Base-by-base conservation (phyloP, 1,140 invertebrate species). In the Drosophila miranda region DNA sequence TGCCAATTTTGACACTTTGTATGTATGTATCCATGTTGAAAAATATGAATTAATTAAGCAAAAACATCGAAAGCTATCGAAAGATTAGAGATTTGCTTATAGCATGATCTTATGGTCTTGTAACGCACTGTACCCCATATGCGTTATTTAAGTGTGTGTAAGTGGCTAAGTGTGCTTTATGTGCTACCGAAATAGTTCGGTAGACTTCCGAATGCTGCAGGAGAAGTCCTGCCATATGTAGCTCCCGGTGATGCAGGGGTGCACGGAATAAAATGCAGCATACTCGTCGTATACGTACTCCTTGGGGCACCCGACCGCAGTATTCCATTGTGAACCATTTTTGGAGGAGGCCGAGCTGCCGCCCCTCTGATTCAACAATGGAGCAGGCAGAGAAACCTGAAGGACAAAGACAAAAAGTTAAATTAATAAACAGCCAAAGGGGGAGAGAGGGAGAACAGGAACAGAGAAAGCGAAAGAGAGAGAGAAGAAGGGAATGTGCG, bases 391-490 rank as follows among this genome's bases (percentile, higher is more conserved):
- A 26, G 21, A 59, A 49, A 62, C 71, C 34, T 43, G 16, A 64
- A 60, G 43, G 63, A 26, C 46, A 61, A 60, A 46, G 69, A 26
- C 46, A 61, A 13, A 9, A 42, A 61, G 30, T 58, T 63, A 66
- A 86, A 80, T 86, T 84, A 84, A 86, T 86, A 84, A 86, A 64
- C 49, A 63, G 34, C 48, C 23, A 41, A n/a, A 28, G 45, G n/a
- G 68, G n/a, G 19, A 41, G 43, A 41, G 13, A 48, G 55, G 52
- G 30, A 6, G 48, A 28, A 14, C 6, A 23, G 45, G 49, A 5
- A 21, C 8, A 9, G 2, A 48, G 51, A 56, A 26, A 6, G 49
- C 28, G 14, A 4, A 48, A 48, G 51, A 60, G 30, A 6, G 49
- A 38, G 13, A 6, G 53, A 46, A 34, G 42, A 9, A 30, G 16